Evolutionary conservation across 1,140 invertebrate species (phyloP), one percentile per base, ranked within the genome.

Genomic region (Platyscapa corneri): DNA sequence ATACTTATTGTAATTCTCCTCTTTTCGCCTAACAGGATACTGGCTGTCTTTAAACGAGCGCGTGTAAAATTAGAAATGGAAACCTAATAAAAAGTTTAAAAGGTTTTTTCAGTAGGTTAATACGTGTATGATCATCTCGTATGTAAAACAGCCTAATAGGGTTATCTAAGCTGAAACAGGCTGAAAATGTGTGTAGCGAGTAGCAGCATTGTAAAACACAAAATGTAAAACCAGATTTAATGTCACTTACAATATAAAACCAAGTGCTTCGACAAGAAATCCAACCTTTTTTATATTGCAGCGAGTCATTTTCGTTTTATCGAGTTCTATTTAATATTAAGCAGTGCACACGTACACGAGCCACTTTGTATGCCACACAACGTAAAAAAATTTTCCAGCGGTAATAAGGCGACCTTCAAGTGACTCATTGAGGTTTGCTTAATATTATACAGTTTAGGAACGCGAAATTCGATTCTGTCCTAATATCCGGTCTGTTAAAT

Each of bases 361-460:
- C 34, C 39, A 20, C 20, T 72, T 39, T 23, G 37, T 72, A 72
- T 72, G 70, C 70, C 37, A 72, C 39, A 72, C 34, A 23, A 72
- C 39, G 18, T 39, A 67, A 67, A 72, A 8, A 39, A 34, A 39
- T 72, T 67, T 30, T 67, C 30, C 34, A 67, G 32, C 70, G 70
- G 70, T 72, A 72, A 37, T 39, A 72, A 39, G 39, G 0, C 39
- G 34, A 72, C 70, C 70, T 72, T 72, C 70, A 72, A 30, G n/a
- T 72, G 70, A 72, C 16, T 72, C 70, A 72, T 39, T 39, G 2
- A 72, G 37, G 2, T 14, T 72, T 39, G 39, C 39, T 72, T 72
- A 67, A 72, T 30, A n/a, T n/a, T n/a, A 72, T 72, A 67, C 65
- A 39, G 53, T 72, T 72, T 72, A 27, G 8, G 70, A 39, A 39